Percentiles rank a stretch among this genome's conserved stretches.
Evolutionary conservation across 2,797 vertebrate species (phyloP).

Genomic region (Fistularia tabacaria): DNA sequence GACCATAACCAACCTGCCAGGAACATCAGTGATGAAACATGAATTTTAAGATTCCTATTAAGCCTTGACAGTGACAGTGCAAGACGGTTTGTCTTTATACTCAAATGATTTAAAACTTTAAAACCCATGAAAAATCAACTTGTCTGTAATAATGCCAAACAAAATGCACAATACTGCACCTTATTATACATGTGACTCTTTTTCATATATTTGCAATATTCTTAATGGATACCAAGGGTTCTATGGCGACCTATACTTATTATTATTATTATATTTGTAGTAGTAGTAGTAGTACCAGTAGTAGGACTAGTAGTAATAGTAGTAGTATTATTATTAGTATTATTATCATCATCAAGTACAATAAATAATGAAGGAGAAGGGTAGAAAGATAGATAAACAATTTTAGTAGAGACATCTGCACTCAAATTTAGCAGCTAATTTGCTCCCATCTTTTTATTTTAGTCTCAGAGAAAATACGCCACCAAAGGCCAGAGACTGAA

Average conservation of each 20-base stretch:
- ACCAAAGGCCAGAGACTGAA: conserved; percentile 65
- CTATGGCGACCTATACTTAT: conserved; percentile 18
- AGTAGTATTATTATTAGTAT: too few species aligned
- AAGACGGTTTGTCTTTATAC: too few species aligned
- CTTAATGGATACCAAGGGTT: conserved; percentile 21
- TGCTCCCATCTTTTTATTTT: conserved; percentile 69
- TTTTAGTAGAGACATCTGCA: conserved; percentile 49
- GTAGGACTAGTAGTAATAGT: too few species aligned
- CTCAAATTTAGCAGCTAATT: conserved; percentile 76
- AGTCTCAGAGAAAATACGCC: conserved; percentile 70
- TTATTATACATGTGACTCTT: too few species aligned
- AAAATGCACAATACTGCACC: too few species aligned
- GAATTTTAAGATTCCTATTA: not conserved
- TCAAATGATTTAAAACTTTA: too few species aligned
- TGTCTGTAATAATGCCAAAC: too few species aligned
- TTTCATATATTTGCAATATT: too few species aligned
- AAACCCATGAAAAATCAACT: too few species aligned
- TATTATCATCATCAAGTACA: conserved; percentile 30
- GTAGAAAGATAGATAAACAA: conserved; percentile 23
- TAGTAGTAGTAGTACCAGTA: too few species aligned
- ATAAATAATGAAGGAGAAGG: conserved; percentile 17
- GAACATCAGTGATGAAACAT: conserved; percentile 1
- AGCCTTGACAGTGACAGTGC: too few species aligned
- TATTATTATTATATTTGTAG: not conserved
- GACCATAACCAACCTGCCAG: conserved; percentile 12